A percentile compares a stretch with the other conserved stretches of the same genome.
Conservation (phyloP, 2,113 vertebrate species). For the Brachyhypopomus gauderio region DNA sequence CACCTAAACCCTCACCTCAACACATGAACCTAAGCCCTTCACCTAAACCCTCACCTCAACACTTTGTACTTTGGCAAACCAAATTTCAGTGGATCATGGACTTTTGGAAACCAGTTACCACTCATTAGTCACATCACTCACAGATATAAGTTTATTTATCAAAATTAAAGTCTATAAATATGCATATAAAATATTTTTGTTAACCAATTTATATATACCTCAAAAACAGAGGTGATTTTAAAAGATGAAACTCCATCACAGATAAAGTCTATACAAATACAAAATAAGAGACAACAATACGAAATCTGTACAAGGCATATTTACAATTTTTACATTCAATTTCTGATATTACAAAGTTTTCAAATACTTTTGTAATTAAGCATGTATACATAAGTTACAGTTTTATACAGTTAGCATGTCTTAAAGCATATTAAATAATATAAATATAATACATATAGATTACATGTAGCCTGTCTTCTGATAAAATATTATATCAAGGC, state of each 20-base stretch:
- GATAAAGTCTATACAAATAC: slow-evolving; percentile 55
- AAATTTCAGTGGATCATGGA: neutral
- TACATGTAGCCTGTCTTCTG: neutral
- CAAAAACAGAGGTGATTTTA: slow-evolving; percentile 49
- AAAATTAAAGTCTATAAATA: slow-evolving; percentile 47
- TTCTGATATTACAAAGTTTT: neutral
- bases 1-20: too few relatives aligned
- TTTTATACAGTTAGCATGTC: neutral
- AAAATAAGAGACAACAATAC: slow-evolving; percentile 28
- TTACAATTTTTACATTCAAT: slow-evolving; percentile 54
- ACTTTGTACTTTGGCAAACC: too few relatives aligned
- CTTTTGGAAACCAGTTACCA: neutral
- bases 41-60: too few relatives aligned
- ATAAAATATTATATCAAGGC: too few relatives aligned
- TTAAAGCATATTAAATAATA: neutral
- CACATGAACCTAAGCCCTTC: too few relatives aligned
- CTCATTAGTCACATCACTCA: neutral
- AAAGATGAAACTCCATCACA: slow-evolving; percentile 51
- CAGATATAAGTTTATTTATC: slow-evolving; percentile 46
- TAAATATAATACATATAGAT: neutral
- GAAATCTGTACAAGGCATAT: slow-evolving; percentile 51
- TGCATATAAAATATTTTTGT: slow-evolving; percentile 24
- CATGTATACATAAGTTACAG: slow-evolving; percentile 18
- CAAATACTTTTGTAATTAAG: slow-evolving; percentile 12
- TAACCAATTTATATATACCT: slow-evolving; percentile 35